Percentiles rank a stretch among this genome's conserved stretches.
Evolutionary conservation across 1,140 invertebrate species (phyloP).

Genomic region (Microvelia longipes): DNA sequence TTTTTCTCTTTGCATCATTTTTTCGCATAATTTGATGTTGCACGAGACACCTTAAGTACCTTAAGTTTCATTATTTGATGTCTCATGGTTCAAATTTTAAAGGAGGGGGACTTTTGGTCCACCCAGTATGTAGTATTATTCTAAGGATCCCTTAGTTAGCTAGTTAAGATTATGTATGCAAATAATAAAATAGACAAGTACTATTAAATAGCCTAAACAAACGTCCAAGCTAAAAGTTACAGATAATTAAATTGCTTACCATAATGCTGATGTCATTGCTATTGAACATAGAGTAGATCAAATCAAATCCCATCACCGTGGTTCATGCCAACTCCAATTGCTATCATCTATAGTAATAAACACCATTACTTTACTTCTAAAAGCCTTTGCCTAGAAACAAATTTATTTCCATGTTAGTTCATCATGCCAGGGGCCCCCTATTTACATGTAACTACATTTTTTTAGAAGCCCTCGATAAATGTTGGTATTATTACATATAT

Average conservation of each 20-base stretch:
- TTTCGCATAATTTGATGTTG: too few species aligned
- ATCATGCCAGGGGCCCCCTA: too few species aligned
- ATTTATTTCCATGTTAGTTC: too few species aligned
- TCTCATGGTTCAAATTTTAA: neutral
- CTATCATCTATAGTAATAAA: too few species aligned
- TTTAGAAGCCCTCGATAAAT: too few species aligned
- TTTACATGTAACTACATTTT: too few species aligned
- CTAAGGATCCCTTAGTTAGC: neutral
- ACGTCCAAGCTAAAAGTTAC: neutral
- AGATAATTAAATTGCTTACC: neutral
- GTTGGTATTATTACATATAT: too few species aligned
- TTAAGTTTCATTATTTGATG: neutral
- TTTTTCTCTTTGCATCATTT: too few species aligned
- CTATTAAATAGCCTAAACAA: neutral
- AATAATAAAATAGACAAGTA: neutral
- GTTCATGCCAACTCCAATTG: neutral
- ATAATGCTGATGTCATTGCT: conserved; percentile 4
- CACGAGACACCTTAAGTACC: too few species aligned
- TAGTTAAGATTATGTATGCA: neutral
- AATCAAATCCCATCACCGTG: neutral
- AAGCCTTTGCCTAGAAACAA: too few species aligned
- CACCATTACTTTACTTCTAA: too few species aligned
- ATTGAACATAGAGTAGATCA: neutral
- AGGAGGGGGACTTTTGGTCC: neutral
- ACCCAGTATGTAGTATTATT: neutral